phyloP scores from a whole-genome alignment of 2,888 invertebrate species.

The Drosophila tripunctata region DNA sequence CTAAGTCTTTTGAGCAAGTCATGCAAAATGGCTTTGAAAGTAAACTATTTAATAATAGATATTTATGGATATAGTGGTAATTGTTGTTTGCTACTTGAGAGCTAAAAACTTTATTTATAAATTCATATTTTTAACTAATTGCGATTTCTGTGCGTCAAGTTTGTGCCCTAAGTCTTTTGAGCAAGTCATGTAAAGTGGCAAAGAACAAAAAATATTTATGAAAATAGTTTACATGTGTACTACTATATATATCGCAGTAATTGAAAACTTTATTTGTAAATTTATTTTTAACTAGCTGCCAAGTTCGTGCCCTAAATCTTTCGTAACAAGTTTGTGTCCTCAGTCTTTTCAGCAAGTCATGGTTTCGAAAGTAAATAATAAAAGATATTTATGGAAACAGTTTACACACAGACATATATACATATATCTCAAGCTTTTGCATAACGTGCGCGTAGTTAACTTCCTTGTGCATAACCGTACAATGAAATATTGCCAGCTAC shows the following conservation, averaged over 20 bases:
- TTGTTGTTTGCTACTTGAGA: slow-evolving; percentile 26
- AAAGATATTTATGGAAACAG: too few species aligned
- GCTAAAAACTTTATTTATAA: slow-evolving; percentile 28
- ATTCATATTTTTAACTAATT: slow-evolving; percentile 34
- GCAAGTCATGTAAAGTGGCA: slow-evolving; percentile 25
- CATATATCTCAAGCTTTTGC: slow-evolving; percentile 21
- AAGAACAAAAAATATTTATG: slow-evolving; percentile 32
- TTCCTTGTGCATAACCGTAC: slow-evolving; percentile 43
- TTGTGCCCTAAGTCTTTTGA: slow-evolving; percentile 19
- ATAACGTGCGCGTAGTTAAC: slow-evolving; percentile 21
- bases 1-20: slow-evolving; percentile 27
- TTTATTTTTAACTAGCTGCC: slow-evolving; percentile 38
- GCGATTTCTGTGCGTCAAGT: slow-evolving; percentile 24
- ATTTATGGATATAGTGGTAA: too few species aligned
- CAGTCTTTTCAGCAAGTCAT: slow-evolving; percentile 30
- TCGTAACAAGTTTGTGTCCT: too few species aligned
- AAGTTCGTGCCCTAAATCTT: slow-evolving; percentile 16
- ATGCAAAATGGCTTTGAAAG: slow-evolving; percentile 33
- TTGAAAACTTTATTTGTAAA: slow-evolving; percentile 29
- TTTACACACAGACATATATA: not conserved
- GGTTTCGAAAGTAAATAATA: too few species aligned
- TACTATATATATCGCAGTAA: too few species aligned
- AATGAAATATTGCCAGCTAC: slow-evolving; percentile 11
- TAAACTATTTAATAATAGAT: slow-evolving; percentile 25
- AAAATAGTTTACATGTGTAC: slow-evolving; percentile 32